Base-by-base conservation (phyloP, 1,140 invertebrate genomes). In the Drosophila paulistorum region DNA sequence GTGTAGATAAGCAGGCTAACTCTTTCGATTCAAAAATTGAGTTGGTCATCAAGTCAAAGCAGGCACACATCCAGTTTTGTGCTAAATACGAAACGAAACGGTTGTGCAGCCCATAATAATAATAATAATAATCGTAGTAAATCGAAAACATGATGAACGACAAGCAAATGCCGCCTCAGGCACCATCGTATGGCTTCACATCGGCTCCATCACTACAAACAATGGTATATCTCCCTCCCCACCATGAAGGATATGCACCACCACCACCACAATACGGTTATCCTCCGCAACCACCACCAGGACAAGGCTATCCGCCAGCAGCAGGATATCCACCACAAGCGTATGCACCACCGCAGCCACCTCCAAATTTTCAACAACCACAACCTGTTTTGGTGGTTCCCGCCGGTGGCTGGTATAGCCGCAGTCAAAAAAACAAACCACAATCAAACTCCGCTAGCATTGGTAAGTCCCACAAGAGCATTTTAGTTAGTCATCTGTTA, bases 401-500 rank as follows among this genome's bases (percentile, higher is more conserved):
- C 1, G 26, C 45, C 6, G 35, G 1, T 1, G 76, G 83, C 35
- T 87, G 84, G 55, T 81, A 30, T 14, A 60, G 30, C 0, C 59
- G 42, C 33, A 79, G 58, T 45, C 66, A 61, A 5, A 70, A 3
- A 23, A 87, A 89, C 59, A 90, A 74, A 14, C 84, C 84, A 0
- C 84, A 87, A 37, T 54, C 41, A 2, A 84, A 89, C 37, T 71
- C 77, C 0, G 51, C 65, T 7, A 66, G 48, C 7, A 33, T 77
- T 45, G 84, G 84, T 87, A 42, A 64, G 77, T 68, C 30, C 30
- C 30, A 42, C 17, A 2, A 42, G 0, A 33, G 26, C 23, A 2
- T 7, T n/a, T 1, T 14, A 48, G 17, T 69, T 55, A 75, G 35
- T 78, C 57, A 55, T 26, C 26, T 9, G 13, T 17, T 13, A 48